These are phyloP conservation scores for Macrotrachela quadricornifera DNA, from an alignment of 1,140 invertebrate species.

Conservation along the genomic window DNA sequence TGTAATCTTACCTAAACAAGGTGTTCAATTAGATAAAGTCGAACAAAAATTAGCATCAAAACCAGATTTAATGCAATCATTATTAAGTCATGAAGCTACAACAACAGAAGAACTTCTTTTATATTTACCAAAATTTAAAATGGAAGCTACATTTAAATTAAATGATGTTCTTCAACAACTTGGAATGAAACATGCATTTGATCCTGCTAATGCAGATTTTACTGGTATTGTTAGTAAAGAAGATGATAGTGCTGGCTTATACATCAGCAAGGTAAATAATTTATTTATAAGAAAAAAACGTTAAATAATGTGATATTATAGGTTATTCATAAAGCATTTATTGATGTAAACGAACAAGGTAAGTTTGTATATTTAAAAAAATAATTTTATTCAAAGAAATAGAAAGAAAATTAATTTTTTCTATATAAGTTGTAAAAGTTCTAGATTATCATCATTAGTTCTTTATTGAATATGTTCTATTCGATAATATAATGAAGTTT, in stretches of 20 bases:
- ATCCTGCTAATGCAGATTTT: conserved; percentile 37
- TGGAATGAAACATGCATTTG: conserved; percentile 40
- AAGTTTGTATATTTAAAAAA: neutral
- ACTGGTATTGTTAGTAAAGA: conserved; percentile 23
- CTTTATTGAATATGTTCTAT: too few relatives aligned
- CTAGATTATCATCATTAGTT: too few relatives aligned
- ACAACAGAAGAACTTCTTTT: conserved; percentile 11
- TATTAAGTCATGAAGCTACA: conserved; percentile 6
- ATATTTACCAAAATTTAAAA: conserved; percentile 42
- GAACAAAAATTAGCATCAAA: too few relatives aligned
- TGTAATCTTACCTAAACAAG: too few relatives aligned
- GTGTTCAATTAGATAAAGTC: too few relatives aligned
- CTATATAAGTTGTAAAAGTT: too few relatives aligned
- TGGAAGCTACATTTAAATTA: conserved; percentile 30
- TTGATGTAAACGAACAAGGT: conserved; percentile 15
- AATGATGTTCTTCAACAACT: conserved; percentile 18
- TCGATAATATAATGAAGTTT: too few relatives aligned
- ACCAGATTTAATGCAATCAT: neutral
- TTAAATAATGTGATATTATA: neutral
- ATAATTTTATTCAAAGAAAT: too few relatives aligned
- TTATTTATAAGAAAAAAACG: too few relatives aligned
- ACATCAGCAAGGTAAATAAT: neutral
- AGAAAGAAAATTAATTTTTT: too few relatives aligned
- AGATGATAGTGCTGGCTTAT: neutral
- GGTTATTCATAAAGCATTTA: conserved; percentile 9